Percentiles rank a stretch among this genome's conserved stretches.
phyloP scores from a whole-genome alignment of 2,113 vertebrate genomes.

The Galemys pyrenaicus region DNA sequence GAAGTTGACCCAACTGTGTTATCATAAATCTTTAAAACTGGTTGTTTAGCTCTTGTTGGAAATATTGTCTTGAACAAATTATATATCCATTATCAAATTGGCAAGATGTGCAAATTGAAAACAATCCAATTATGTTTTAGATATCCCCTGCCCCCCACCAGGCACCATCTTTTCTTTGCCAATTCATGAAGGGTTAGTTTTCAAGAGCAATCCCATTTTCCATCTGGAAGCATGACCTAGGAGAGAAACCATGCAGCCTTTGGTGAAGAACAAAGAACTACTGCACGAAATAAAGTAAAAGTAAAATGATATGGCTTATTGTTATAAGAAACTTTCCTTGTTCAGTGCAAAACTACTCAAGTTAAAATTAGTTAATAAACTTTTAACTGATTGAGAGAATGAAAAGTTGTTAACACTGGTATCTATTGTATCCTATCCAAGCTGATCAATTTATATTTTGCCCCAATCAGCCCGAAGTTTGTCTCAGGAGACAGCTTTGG shows the following conservation, averaged over 20 bases:
- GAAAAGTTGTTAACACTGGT: neutral
- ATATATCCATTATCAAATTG: conserved; percentile 44
- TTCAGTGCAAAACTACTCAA: neutral
- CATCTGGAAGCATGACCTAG: neutral
- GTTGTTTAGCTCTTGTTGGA: conserved; percentile 38
- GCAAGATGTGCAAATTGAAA: neutral
- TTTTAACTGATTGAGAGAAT: neutral
- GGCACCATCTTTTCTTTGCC: neutral
- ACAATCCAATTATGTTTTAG: neutral
- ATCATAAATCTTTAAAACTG: conserved; percentile 36
- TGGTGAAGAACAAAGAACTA: neutral
- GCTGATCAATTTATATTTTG: neutral
- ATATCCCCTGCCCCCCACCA: neutral
- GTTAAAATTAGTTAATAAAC: neutral
- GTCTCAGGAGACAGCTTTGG: neutral
- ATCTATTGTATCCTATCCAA: neutral
- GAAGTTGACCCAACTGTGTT: conserved; percentile 45
- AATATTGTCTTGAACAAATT: conserved; percentile 49
- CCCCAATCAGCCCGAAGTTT: neutral
- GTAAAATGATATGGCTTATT: neutral
- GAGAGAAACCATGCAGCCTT: neutral
- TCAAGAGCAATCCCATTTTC: neutral
- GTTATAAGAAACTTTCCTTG: neutral
- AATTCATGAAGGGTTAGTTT: neutral
- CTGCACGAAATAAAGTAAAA: no score